Evolutionary conservation across 2,113 vertebrate genomes (phyloP), one percentile per base, ranked within the genome.

Genomic region (Pteruthius melanotis): DNA sequence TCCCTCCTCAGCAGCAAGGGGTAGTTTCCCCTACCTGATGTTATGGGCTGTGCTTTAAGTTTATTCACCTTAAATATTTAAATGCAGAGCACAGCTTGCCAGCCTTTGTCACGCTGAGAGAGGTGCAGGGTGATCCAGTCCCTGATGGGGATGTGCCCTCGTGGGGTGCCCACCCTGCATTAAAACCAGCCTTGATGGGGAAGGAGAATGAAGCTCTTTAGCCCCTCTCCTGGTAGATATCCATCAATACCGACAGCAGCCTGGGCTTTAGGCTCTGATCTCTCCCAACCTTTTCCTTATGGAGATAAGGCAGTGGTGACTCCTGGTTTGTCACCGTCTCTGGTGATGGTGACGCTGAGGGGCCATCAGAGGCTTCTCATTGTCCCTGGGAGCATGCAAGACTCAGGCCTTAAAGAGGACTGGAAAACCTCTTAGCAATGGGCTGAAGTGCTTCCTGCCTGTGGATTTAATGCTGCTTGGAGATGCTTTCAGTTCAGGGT

Each of bases 201-300:
- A 70, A 63, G 45, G 42, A 75, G 56, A 71, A 50, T 1, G 7
- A 68, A 70, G 59, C 39, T 54, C 70, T 86, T 66, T 61, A 61
- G 15, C 49, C 77, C 53, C 61, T 66, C 0, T 20, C 31, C 39
- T 23, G 30, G 12, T 11, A 37, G 79, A 49, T 56, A 49, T 5
- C 37, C 50, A 56, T 28, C 42, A 35, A 9, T 21, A 28, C 14
- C 52, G 21, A 20, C 39, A 61, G n/a, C 37, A 71, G 33, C 19
- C 5, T 0, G 0, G 33, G 45, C 30, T 11, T 68, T 40, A 54
- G 15, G 44, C n/a, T 87, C 60, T 61, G 87, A 66, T 80, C 50
- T 87, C 57, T 68, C 64, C 11, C 47, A 56, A 0, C 24, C 42
- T 42, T 63, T 44, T 24, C 1, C 0, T 74, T 37, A 26, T 0